Base-by-base conservation (phyloP, 2,113 vertebrate genomes). In the Corythornis vintsioides region DNA sequence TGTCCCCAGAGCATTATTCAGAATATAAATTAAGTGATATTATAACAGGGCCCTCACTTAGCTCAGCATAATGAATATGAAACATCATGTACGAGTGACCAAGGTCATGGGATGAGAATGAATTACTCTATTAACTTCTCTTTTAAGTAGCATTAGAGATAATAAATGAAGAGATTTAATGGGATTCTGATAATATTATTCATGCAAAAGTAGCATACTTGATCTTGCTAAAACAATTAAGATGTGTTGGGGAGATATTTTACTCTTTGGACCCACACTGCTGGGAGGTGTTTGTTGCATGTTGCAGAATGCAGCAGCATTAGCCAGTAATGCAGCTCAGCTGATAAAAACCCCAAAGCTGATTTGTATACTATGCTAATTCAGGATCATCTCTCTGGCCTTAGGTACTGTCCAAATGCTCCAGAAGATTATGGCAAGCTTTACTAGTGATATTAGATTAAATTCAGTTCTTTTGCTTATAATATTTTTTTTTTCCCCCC, bases 21-120 rank as follows among this genome's bases (percentile, higher is more conserved):
- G 98, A 98, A 98, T 98, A 99, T 98, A 99, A 99, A 99, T 99
- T 98, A 98, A 99, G 98, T 98, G 98, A 98, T 99, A 98, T 99
- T 98, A 98, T 98, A 99, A 98, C 98, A 96, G 98, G 97, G 96
- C 93, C 90, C 95, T 95, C 98, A 98, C 98, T 98, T 98, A 98
- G 98, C 98, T 98, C 97, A 97, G 98, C 97, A 96, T 99, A 99
- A 99, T 99, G 98, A 99, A 98, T 98, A 98, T 97, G 97, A 99
- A 98, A 98, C 98, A 98, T 98, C 98, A 98, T 98, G 98, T 98
- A 97, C 97, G 95, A 97, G 98, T 98, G 98, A 98, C 98, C 98
- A 98, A 98, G 98, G 98, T 99, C 98, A 98, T 95, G 95, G 95
- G 97, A 97, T 96, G 98, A 98, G 96, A 98, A 98, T 98, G 98